phyloP scores from a whole-genome alignment of 2,113 vertebrate species.

The Chaetodon auriga region DNA sequence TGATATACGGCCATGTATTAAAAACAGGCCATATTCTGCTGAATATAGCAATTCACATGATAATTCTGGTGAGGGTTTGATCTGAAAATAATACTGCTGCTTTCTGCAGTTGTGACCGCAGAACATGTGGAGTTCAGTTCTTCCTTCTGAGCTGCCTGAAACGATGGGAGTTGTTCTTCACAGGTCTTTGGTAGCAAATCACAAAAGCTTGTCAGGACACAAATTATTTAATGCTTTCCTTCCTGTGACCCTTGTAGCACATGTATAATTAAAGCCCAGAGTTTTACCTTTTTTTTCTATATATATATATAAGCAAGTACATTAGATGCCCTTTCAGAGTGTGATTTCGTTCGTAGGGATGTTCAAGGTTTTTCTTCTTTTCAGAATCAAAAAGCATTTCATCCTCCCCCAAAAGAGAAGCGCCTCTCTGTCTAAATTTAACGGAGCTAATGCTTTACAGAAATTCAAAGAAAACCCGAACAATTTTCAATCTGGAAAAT shows the following conservation, averaged over 20 bases:
- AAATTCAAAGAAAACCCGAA: conserved; percentile 17
- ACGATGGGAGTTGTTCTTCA: conserved; percentile 8
- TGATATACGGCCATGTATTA: conserved; percentile 5
- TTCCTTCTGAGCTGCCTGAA: conserved; percentile 18
- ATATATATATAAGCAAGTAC: not conserved
- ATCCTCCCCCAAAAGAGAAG: not conserved
- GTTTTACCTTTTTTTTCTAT: not conserved
- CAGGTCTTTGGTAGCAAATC: conserved; percentile 35
- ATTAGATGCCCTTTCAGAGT: not conserved
- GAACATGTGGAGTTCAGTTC: conserved; percentile 16
- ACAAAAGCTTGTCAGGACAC: conserved; percentile 25
- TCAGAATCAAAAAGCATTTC: not conserved
- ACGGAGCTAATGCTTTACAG: conserved; percentile 2
- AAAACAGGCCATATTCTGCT: not conserved
- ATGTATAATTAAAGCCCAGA: conserved; percentile 26
- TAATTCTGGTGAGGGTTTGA: conserved; percentile 22
- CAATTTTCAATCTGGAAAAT: conserved; percentile 29
- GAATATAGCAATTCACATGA: conserved; percentile 21
- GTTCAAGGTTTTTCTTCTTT: not conserved
- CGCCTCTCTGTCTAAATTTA: not conserved
- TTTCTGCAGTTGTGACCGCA: conserved; percentile 21
- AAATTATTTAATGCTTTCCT: conserved; percentile 20
- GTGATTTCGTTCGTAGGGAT: not conserved
- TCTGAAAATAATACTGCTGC: conserved; percentile 27
- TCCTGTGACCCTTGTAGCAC: conserved; percentile 4